Base-by-base conservation (phyloP, 2,888 invertebrate species). In the Stramonita haemastoma region DNA sequence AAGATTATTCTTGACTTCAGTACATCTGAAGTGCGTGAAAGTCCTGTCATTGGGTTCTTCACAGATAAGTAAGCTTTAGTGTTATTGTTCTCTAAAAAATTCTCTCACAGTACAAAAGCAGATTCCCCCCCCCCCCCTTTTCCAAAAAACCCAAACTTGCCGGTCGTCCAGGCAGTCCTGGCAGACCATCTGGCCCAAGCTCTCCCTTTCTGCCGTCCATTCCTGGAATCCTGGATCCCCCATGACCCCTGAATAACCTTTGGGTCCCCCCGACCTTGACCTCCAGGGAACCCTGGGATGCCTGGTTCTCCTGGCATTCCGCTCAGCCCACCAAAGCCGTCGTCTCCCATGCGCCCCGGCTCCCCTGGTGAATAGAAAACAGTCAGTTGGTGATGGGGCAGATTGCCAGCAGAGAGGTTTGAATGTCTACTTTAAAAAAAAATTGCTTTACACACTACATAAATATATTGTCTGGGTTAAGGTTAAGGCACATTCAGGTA, bases 241-340 rank as follows among this genome's bases (percentile, higher is more conserved):
- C 70, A 91, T 91, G 89, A 96, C 96, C 83, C 97, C 97, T 46
- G 96, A 96, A 66, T 96, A 92, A 22, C 91, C 91, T 36, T 91
- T 91, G 29, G 91, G 90, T 4, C 91, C 91, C n/a, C 87, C 84
- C 36, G 6, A 56, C 91, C 91, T n/a, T 26, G 87, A 2, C 46
- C 19, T 1, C 92, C 92, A 86, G 90, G 90, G 32, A 70, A 36
- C 19, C 93, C 93, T 36, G 91, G 84, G 11, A 86, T 57, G 17
- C 93, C 93, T 29, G 91, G 88, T 2, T 79, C 84, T 34, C 93
- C 93, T 22, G 73, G n/a, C n/a, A 77, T 77, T 19, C 92, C 92
- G 1, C n/a, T 2, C 60, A 86, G 70, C 73, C 92, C 92, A 66
- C 81, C 79, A 8, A 90, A 86, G 34, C 92, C 92, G n/a, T 90